Conservation (phyloP, 1,140 invertebrate genomes). For the Penaeus vannamei region DNA sequence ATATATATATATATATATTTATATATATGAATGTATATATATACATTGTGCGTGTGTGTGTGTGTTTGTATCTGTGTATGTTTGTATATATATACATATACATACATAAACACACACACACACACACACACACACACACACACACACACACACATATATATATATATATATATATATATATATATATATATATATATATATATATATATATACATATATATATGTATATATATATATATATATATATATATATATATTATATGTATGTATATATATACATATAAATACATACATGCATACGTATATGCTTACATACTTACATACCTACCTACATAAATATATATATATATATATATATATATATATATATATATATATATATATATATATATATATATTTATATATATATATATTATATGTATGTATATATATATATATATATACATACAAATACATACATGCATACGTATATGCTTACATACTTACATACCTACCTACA, state of each 20-base stretch:
- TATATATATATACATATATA: not conserved
- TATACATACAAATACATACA: too few relatives aligned
- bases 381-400: constrained; percentile 1
- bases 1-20: constrained; percentile 24
- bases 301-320: constrained; percentile 15
- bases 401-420: constrained; percentile 10
- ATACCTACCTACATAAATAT: not conserved
- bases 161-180: too few relatives aligned
- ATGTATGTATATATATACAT: constrained; percentile 15
- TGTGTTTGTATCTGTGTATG: too few relatives aligned
- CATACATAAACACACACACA: not conserved
- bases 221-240: constrained; percentile 1
- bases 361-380: constrained; percentile 37
- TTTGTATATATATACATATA: constrained; percentile 31
- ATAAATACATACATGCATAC: constrained; percentile 27
- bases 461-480: too few relatives aligned
- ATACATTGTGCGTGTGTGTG: too few relatives aligned
- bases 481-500: too few relatives aligned
- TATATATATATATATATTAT: not conserved
- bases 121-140: not conserved
- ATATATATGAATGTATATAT: constrained; percentile 29
- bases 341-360: constrained; percentile 40
- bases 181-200: too few relatives aligned
- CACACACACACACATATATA: not conserved
- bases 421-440: too few relatives aligned